Base-by-base conservation (phyloP, 2,888 invertebrate genomes). In the Cephus sareptanus region DNA sequence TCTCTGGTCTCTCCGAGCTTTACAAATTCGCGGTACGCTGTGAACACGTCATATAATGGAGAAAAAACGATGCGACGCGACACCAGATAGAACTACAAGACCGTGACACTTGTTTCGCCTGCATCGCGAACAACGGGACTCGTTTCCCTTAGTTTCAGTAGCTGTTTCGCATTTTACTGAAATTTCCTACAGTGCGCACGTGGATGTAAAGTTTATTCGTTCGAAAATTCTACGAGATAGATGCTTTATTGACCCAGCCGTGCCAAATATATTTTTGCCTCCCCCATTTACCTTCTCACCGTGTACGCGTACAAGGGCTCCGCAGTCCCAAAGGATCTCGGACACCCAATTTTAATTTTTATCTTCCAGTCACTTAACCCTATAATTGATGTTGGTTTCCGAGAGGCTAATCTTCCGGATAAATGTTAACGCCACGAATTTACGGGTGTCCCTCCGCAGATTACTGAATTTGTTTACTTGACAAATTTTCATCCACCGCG, bases 381-480 rank as follows among this genome's bases (percentile, higher is more conserved):
- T 75, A 40, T 78, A 75, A 78, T 75, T 71, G 75, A 75, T 78
- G 74, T 68, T 33, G 73, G 31, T 71, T 31, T 30, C 74, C 74
- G 11, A 1, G 37, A 12, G 74, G 34, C 77, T 75, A 77, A 75
- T 69, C 75, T 40, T 31, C 11, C 37, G 37, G 78, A 76, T 78
- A 76, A 76, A 76, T 78, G 73, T 78, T 73, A 73, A 34, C 76
- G 35, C 34, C 34, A 78, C 35, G 69, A 78, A 78, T 78, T 76
- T 78, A 78, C 75, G 68, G n/a, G 31, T 69, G 69, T 77, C 56
- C 70, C 34, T 9, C 37, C 30, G 56, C 75, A 71, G 75, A 77
- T 77, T 77, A 81, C 69, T 34, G 79, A 76, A 74, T 78, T 77
- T 78, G 74, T 76, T 77, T 40, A 23, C 56, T 33, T 34, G 77